Conservation (phyloP, 1,140 invertebrate species). For the Steinernema feltiae region DNA sequence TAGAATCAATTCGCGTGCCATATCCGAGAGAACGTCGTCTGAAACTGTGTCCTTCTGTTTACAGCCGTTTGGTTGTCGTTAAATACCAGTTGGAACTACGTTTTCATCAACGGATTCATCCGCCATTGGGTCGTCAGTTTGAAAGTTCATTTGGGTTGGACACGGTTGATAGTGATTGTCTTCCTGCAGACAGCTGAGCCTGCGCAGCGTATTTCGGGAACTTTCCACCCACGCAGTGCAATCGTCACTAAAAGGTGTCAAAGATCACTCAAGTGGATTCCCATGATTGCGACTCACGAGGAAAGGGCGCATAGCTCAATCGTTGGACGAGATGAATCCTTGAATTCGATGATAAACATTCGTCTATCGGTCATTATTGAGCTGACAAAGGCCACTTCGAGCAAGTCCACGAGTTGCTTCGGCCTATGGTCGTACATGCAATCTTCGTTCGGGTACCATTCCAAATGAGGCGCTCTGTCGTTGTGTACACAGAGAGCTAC, state of each 20-base stretch:
- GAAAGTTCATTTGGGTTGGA: background rate
- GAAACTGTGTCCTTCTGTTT: no score
- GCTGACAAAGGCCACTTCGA: background rate
- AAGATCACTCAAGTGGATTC: background rate
- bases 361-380: background rate
- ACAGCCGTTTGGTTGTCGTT: no score
- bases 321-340: background rate
- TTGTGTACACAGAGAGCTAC: conserved; percentile 16
- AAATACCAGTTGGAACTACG: background rate
- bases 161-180: background rate
- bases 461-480: conserved; percentile 6
- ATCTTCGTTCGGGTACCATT: conserved; percentile 18
- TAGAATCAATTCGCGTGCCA: no score
- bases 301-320: background rate
- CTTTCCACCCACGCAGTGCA: background rate
- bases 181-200: background rate
- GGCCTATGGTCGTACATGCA: conserved; percentile 11
- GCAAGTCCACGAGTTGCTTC: background rate
- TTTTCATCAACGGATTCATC: background rate
- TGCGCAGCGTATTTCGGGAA: background rate
- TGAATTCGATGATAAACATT: conserved; percentile 17
- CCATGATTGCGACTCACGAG: background rate
- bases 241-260: background rate
- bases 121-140: background rate
- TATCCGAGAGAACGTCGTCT: no score